phyloP scores from a whole-genome alignment of 2,113 vertebrate species.

The Chlorodrepanis virens region DNA sequence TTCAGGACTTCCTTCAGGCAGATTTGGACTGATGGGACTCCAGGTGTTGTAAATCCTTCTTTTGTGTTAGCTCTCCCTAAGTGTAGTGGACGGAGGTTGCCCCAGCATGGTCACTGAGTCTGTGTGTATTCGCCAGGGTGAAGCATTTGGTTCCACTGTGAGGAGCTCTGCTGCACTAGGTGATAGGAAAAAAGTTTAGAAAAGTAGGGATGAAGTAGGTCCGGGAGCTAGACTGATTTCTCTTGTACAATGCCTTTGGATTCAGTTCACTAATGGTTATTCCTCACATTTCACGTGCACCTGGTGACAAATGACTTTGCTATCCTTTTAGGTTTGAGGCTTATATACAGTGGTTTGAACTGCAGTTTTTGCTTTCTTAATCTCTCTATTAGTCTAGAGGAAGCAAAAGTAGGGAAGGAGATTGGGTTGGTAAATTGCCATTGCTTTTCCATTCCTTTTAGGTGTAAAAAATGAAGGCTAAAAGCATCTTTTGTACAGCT shows the following conservation, averaged over 20 bases:
- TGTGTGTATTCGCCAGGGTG: accelerated
- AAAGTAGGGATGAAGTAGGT: neutral
- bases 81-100: accelerated
- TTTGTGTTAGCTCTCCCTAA: neutral
- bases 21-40: neutral
- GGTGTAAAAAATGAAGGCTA: neutral
- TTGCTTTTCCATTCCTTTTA: neutral
- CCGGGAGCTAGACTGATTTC: neutral
- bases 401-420: neutral
- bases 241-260: neutral
- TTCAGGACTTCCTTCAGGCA: neutral
- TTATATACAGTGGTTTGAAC: neutral
- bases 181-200: neutral
- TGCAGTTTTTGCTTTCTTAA: neutral
- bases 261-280: neutral
- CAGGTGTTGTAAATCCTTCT: neutral
- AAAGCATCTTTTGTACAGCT: neutral
- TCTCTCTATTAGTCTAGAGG: neutral
- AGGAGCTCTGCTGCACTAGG: neutral
- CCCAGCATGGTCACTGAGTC: neutral
- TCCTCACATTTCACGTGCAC: neutral
- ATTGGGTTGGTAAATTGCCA: neutral
- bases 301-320: neutral
- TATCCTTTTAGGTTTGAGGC: neutral
- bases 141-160: neutral